Percentiles rank a stretch among this genome's conserved stretches.
These are phyloP conservation scores for Andrena marginata DNA, from an alignment of 2,888 invertebrate genomes.

Conservation along the genomic window DNA sequence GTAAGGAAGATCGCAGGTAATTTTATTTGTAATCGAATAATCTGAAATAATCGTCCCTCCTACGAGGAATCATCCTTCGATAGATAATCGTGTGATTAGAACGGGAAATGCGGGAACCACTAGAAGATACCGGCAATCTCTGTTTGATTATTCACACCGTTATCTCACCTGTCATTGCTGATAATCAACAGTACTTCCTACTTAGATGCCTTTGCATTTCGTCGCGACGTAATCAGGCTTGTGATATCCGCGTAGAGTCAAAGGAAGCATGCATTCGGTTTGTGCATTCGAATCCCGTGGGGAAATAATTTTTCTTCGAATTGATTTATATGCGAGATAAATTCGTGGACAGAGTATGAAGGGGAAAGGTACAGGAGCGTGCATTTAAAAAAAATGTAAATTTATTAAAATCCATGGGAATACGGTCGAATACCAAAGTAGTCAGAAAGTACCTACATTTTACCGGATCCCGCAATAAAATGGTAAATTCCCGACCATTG, in stretches of 20 bases:
- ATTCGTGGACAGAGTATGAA: background rate
- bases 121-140: background rate
- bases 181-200: constrained; percentile 22
- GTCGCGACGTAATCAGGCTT: constrained; percentile 1
- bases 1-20: no score
- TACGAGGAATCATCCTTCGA: background rate
- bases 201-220: constrained; percentile 3
- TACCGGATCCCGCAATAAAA: constrained; percentile 32
- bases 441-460: constrained; percentile 3
- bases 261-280: constrained; percentile 13
- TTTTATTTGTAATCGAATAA: no score
- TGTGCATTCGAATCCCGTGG: background rate
- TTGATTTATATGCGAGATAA: background rate
- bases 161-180: constrained; percentile 15
- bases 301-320: background rate
- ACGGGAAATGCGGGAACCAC: background rate
- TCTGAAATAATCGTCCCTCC: no score
- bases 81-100: background rate
- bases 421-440: background rate
- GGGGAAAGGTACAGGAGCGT: background rate
- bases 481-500: background rate
- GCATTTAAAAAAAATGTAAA: no score
- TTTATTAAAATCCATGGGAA: background rate
- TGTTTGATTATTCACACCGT: constrained; percentile 34
- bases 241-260: background rate